Evolutionary conservation across 2,113 vertebrate species (phyloP), one percentile per base, ranked within the genome.

Genomic region (Heterochromis multidens): DNA sequence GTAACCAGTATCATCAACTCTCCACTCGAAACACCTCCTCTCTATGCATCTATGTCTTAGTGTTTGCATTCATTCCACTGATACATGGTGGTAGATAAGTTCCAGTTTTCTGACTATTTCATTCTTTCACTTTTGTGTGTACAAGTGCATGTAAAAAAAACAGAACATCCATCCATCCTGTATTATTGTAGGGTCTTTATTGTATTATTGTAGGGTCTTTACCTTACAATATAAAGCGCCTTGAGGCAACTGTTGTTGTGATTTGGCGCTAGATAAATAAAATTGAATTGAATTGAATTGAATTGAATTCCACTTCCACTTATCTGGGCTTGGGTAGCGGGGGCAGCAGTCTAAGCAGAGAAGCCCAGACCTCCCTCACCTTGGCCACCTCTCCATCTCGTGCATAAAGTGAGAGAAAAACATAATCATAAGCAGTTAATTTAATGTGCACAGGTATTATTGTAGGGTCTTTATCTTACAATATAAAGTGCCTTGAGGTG

Each of bases 311-410:
- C n/a, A n/a, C 31, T 31, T 31, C 31, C 3, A 31, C 31, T 31
- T 31, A 31, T 31, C 31, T 5, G 5, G 31, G 31, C 5, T 31
- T 31, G 31, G 31, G 31, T 63, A 8, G 11, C 37, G 63, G 23
- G 63, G 23, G 10, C 37, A 70, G 35, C 35, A 37, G 8, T 37
- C 35, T 37, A 37, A 63, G 0, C 33, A 6, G 33, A 33, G 33
- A 62, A 62, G 33, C 60, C 35, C 63, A 43, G 37, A 43, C 63
- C 37, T 17, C n/a, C 25, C 25, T 70, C 37, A 70, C 11, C 37
- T 0, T 43, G 63, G 14, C 1, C n/a, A 40, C 5, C n/a, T 65
- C 62, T 21, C 21, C 21, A 65, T 35, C n/a, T 65, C 0, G 16
- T 25, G n/a, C 33, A 63, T 23, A 63, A 63, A 63, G 31, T 31